Percentiles rank a stretch among this genome's conserved stretches.
These are phyloP conservation scores for Trachymyrmex septentrionalis DNA, from an alignment of 1,140 invertebrate genomes.

Conservation along the genomic window DNA sequence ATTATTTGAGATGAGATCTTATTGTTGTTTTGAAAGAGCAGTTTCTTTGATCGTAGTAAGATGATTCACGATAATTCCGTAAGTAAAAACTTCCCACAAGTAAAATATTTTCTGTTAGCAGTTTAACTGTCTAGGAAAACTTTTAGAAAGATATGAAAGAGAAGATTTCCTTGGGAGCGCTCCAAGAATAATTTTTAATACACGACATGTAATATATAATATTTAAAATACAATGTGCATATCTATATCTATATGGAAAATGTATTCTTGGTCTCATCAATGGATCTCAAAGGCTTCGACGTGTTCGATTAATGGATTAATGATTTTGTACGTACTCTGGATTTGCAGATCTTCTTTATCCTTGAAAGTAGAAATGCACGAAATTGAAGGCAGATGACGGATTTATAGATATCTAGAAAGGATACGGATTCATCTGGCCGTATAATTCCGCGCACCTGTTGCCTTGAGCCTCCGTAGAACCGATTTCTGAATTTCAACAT, in stretches of 20 bases:
- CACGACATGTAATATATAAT: neutral
- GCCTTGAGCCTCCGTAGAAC: neutral
- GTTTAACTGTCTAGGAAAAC: neutral
- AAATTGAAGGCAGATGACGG: neutral
- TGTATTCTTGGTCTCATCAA: neutral
- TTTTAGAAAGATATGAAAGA: neutral
- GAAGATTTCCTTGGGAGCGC: too few relatives aligned
- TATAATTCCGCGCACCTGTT: constrained; percentile 21
- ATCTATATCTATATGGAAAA: neutral
- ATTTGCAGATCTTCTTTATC: neutral
- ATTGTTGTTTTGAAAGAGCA: constrained; percentile 18
- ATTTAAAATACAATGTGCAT: neutral
- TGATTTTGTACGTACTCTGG: neutral
- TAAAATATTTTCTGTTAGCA: neutral
- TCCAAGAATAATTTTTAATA: neutral
- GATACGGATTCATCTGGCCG: neutral
- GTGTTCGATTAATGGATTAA: neutral
- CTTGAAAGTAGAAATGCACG: neutral
- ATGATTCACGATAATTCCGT: neutral
- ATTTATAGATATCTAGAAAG: neutral
- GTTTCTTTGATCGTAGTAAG: neutral
- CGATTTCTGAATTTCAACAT: constrained; percentile 1
- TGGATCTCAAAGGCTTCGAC: neutral
- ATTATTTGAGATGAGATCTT: constrained; percentile 29
- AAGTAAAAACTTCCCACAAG: neutral